A percentile compares a stretch with the other conserved stretches of the same genome.
These are phyloP conservation scores for Eretmocerus hayati DNA, from an alignment of 2,888 invertebrate genomes.

Conservation along the genomic window DNA sequence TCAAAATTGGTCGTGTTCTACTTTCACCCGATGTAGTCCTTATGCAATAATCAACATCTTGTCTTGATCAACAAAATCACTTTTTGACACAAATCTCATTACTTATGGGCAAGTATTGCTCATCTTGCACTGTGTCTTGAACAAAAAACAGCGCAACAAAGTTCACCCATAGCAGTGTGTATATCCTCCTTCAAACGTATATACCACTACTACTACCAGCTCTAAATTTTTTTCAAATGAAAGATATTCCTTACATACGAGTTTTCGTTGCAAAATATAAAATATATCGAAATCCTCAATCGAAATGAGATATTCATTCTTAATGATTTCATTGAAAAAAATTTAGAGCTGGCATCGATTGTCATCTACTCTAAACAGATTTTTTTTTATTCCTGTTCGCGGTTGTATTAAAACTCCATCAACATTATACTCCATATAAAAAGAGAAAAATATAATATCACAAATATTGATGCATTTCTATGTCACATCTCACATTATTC, in stretches of 20 bases:
- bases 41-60: conserved; percentile 18
- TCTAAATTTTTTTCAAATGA: conserved; percentile 22
- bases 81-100: neutral
- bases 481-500: neutral
- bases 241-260: conserved; percentile 1
- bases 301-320: conserved; percentile 4
- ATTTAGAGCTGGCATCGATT: conserved; percentile 14
- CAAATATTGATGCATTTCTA: conserved; percentile 2
- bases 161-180: too few species aligned
- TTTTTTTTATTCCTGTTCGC: neutral
- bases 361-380: conserved; percentile 3
- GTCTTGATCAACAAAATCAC: neutral
- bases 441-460: conserved; percentile 17
- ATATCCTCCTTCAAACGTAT: neutral
- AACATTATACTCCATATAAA: conserved; percentile 3
- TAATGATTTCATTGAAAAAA: conserved; percentile 17
- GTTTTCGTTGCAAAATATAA: conserved; percentile 14
- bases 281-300: conserved; percentile 16
- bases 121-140: too few species aligned
- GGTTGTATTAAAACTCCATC: too few species aligned
- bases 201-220: neutral
- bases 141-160: too few species aligned
- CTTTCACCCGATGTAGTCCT: neutral
- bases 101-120: neutral
- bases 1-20: conserved; percentile 7